Conservation (phyloP, 2,113 vertebrate species). For the Ptilonorhynchus violaceus region DNA sequence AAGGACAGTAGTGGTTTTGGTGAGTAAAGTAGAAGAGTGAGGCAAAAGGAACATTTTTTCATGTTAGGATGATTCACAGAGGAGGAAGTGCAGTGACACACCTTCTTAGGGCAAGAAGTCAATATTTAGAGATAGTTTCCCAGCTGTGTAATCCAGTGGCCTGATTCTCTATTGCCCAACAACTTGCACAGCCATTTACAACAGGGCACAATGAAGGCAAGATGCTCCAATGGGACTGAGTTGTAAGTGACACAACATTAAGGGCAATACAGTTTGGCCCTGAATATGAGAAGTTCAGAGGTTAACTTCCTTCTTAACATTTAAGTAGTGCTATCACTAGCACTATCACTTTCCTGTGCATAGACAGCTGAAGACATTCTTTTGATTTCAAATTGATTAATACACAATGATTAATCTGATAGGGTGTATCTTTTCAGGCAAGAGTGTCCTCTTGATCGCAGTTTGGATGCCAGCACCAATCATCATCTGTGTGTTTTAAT, state of each 20-base stretch:
- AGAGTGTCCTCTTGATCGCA: constrained; percentile 56
- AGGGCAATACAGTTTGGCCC: neutral
- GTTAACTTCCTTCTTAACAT: constrained; percentile 10
- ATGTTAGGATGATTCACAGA: neutral
- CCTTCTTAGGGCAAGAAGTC: neutral
- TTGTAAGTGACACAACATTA: neutral
- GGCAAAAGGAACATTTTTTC: neutral
- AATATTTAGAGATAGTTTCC: neutral
- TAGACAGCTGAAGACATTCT: constrained; percentile 31
- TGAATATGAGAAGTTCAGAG: neutral
- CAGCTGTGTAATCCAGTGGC: neutral
- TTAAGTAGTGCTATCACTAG: constrained; percentile 19
- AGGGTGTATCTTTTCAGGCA: constrained; percentile 54
- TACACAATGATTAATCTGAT: constrained; percentile 45
- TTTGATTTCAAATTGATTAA: constrained; percentile 57
- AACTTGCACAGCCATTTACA: neutral
- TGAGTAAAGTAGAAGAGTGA: neutral
- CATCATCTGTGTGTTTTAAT: constrained; percentile 58
- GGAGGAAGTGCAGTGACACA: neutral
- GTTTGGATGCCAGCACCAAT: constrained; percentile 55
- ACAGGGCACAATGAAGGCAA: neutral
- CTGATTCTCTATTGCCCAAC: neutral
- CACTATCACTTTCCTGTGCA: constrained; percentile 1
- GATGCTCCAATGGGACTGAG: neutral
- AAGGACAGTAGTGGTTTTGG: neutral